These are phyloP conservation scores for Cryptosula pallasiana DNA, from an alignment of 2,888 invertebrate genomes.

Conservation along the genomic window DNA sequence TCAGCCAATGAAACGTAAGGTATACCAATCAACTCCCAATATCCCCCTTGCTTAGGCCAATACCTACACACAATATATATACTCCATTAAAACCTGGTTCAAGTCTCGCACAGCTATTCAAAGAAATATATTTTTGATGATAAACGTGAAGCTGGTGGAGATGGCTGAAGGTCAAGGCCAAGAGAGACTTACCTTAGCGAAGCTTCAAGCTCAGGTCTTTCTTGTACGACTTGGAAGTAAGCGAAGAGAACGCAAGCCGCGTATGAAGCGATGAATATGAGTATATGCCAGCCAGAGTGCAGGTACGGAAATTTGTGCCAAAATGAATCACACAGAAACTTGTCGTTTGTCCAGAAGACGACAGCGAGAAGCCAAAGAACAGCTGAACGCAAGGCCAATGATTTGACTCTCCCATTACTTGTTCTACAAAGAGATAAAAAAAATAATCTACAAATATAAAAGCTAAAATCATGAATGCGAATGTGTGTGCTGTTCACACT, in stretches of 20 bases:
- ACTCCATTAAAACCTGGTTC: too few relatives aligned
- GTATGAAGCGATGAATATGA: slow-evolving; percentile 74
- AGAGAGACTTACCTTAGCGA: background rate
- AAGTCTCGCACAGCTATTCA: too few relatives aligned
- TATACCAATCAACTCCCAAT: slow-evolving; percentile 1
- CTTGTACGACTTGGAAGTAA: slow-evolving; percentile 64
- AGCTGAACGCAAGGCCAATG: slow-evolving; percentile 67
- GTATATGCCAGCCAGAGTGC: slow-evolving; percentile 76
- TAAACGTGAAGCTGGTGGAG: too few relatives aligned
- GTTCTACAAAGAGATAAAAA: slow-evolving; percentile 45
- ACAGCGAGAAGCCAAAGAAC: slow-evolving; percentile 67
- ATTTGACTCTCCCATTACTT: slow-evolving; percentile 58
- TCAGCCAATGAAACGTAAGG: slow-evolving; percentile 15
- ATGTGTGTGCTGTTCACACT: too few relatives aligned
- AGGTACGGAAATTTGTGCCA: slow-evolving; percentile 78
- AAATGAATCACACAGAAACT: slow-evolving; percentile 68
- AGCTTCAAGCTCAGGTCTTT: slow-evolving; percentile 14
- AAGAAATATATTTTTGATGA: too few relatives aligned
- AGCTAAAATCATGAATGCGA: too few relatives aligned
- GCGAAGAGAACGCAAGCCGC: slow-evolving; percentile 72
- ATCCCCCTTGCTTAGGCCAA: slow-evolving; percentile 12
- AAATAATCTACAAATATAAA: too few relatives aligned
- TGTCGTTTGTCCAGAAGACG: slow-evolving; percentile 72
- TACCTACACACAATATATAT: background rate
- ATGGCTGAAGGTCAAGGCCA: too few relatives aligned